Evolutionary conservation across 2,888 invertebrate genomes (phyloP).

Genomic region (Aporophyla nigra): DNA sequence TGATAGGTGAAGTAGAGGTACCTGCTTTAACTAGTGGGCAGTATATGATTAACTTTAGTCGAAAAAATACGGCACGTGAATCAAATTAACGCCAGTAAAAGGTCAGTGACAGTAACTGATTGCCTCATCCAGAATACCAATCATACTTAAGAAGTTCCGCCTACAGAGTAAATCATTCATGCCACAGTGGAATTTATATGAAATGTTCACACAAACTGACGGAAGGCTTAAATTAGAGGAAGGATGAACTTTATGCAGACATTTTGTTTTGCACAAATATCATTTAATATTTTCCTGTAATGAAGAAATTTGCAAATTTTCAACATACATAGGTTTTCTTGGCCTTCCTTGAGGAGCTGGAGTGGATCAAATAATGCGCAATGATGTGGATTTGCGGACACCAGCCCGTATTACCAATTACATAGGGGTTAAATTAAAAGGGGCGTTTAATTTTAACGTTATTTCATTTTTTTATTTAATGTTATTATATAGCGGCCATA

Average conservation of each 20-base stretch:
- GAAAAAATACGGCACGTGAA: slow-evolving; percentile 1
- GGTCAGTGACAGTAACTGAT: slow-evolving; percentile 32
- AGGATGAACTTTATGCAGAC: slow-evolving; percentile 1
- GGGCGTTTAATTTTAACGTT: too few species aligned
- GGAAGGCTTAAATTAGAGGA: neutral
- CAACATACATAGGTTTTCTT: too few species aligned
- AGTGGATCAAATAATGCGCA: too few species aligned
- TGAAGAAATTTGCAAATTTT: too few species aligned
- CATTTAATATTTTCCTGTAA: neutral
- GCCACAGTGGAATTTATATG: slow-evolving; percentile 18
- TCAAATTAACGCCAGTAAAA: slow-evolving; percentile 11
- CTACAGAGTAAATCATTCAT: slow-evolving; percentile 36
- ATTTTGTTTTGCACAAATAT: slow-evolving; percentile 13
- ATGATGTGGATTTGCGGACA: too few species aligned
- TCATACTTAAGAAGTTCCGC: slow-evolving; percentile 40
- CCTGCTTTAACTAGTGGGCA: neutral
- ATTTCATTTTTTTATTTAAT: too few species aligned
- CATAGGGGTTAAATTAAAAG: too few species aligned
- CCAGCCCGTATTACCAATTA: too few species aligned
- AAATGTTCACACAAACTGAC: slow-evolving; percentile 21
- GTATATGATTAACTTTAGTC: neutral
- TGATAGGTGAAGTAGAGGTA: neutral
- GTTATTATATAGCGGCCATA: too few species aligned
- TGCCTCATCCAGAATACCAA: slow-evolving; percentile 35
- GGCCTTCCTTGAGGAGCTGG: too few species aligned